These are phyloP conservation scores for Brachyptera putata DNA, from an alignment of 2,888 invertebrate species.

Conservation along the genomic window DNA sequence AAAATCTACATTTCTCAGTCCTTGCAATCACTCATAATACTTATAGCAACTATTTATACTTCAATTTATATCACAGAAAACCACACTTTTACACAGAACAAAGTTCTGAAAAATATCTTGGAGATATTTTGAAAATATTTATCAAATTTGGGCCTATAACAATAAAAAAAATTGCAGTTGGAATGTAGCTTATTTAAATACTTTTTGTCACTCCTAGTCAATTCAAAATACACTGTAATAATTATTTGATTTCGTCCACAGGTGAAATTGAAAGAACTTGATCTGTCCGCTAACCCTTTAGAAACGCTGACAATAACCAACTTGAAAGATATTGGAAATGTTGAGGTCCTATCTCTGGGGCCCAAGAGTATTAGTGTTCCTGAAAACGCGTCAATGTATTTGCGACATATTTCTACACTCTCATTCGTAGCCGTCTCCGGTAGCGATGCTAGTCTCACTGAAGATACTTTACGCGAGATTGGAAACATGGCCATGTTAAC, in stretches of 20 bases:
- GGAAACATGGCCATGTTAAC: conserved; percentile 4
- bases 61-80: too few species aligned
- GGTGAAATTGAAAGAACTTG: conserved; percentile 7
- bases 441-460: neutral
- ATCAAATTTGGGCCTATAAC: too few species aligned
- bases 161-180: too few species aligned
- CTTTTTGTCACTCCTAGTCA: too few species aligned
- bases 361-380: neutral
- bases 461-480: conserved; percentile 1
- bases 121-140: too few species aligned
- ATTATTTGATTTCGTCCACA: neutral
- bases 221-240: neutral
- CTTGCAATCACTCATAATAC: too few species aligned
- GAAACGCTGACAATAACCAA: neutral
- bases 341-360: conserved; percentile 19
- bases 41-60: too few species aligned
- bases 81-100: too few species aligned
- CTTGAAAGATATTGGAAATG: neutral
- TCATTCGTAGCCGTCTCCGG: neutral
- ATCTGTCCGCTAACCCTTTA: conserved; percentile 27
- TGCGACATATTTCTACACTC: conserved; percentile 12
- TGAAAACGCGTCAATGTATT: neutral
- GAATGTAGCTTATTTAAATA: too few species aligned
- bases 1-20: too few species aligned
- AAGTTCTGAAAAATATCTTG: too few species aligned